Evolutionary conservation across 2,888 invertebrate species (phyloP).

Genomic region (Cerastis rubricosa): DNA sequence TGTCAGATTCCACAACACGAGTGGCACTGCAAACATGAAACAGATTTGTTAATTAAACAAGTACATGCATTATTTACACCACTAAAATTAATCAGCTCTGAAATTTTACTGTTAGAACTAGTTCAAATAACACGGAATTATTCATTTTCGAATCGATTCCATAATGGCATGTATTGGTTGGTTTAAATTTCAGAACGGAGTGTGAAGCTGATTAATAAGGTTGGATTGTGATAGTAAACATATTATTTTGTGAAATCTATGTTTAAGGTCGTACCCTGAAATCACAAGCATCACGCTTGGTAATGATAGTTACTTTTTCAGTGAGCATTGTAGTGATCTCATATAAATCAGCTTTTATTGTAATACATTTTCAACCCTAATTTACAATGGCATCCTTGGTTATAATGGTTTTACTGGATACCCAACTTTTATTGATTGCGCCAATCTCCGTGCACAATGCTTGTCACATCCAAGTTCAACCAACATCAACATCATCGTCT

Average conservation of each 20-base stretch:
- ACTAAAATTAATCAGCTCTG: slow-evolving; percentile 36
- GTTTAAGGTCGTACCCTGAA: not conserved
- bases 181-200: not conserved
- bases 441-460: not conserved
- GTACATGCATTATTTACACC: slow-evolving; percentile 21
- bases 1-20: not conserved
- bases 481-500: no score
- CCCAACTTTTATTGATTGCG: not conserved
- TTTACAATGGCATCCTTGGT: no score
- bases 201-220: not conserved
- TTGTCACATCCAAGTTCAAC: not conserved
- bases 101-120: slow-evolving; percentile 13
- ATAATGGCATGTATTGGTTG: not conserved
- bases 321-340: not conserved
- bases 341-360: not conserved
- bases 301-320: not conserved
- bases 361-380: no score
- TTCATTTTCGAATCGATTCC: slow-evolving; percentile 1
- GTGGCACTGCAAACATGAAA: not conserved
- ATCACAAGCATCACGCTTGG: not conserved
- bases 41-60: slow-evolving; percentile 23
- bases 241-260: no score
- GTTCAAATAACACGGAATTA: slow-evolving; percentile 19
- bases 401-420: no score
- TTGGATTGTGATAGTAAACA: not conserved